phyloP scores from a whole-genome alignment of 2,888 invertebrate genomes.

The Conops quadrifasciatus region DNA sequence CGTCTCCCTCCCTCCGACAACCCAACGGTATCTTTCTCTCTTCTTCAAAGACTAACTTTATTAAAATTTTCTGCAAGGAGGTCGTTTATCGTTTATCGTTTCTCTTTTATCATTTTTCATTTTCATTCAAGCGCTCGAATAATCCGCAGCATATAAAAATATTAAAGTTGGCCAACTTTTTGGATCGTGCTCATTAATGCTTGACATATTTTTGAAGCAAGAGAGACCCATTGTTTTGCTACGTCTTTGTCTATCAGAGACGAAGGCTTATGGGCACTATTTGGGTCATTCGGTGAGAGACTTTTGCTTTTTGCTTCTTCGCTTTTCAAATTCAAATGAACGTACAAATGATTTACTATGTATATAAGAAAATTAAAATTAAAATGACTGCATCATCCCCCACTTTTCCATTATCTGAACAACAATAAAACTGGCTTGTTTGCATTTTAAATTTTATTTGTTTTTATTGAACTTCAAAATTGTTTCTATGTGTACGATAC shows the following conservation, averaged over 20 bases:
- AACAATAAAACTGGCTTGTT: no score
- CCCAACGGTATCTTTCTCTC: conserved; percentile 37
- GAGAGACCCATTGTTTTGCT: conserved; percentile 27
- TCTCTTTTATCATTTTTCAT: conserved; percentile 52
- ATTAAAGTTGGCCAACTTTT: conserved; percentile 21
- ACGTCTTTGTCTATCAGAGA: not conserved
- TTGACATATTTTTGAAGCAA: conserved; percentile 17
- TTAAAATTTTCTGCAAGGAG: conserved; percentile 32
- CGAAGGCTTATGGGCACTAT: not conserved
- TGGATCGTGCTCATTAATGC: conserved; percentile 25
- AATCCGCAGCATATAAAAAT: conserved; percentile 15
- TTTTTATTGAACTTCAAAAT: no score
- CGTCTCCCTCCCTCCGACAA: no score
- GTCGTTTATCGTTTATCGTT: conserved; percentile 42
- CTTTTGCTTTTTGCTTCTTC: conserved; percentile 20
- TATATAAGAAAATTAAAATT: no score
- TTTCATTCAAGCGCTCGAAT: conserved; percentile 28
- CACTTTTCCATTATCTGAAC: no score
- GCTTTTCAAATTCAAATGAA: no score
- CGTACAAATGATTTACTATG: no score
- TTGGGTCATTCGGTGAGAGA: not conserved
- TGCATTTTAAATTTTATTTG: no score
- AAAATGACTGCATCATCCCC: no score
- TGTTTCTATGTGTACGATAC: no score
- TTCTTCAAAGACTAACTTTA: conserved; percentile 41